Evolutionary conservation across 1,140 invertebrate species (phyloP).

Genomic region (Sycophaga agraensis): DNA sequence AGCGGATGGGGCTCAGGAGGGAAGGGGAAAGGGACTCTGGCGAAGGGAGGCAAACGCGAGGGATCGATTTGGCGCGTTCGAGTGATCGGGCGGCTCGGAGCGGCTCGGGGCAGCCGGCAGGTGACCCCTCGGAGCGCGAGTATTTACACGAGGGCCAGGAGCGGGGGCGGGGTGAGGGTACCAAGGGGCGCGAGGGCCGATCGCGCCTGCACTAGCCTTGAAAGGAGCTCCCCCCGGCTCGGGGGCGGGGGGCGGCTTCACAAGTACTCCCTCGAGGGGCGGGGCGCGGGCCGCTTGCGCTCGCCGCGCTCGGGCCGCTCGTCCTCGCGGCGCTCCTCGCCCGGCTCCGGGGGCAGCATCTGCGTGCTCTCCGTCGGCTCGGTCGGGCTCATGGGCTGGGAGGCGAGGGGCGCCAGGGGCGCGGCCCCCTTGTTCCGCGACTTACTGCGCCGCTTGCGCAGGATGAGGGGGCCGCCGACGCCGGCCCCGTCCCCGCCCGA

Average conservation of each 20-base stretch:
- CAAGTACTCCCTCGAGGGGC: constrained; percentile 53
- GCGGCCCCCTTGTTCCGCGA: constrained; percentile 67
- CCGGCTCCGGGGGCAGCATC: constrained; percentile 45
- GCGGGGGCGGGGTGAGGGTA: no score
- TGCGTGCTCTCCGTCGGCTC: constrained; percentile 52
- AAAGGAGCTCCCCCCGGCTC: constrained; percentile 9
- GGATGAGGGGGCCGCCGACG: constrained; percentile 61
- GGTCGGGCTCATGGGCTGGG: constrained; percentile 52
- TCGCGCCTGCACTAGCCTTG: constrained; percentile 28
- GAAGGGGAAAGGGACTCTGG: neutral
- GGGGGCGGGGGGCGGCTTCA: constrained; percentile 45
- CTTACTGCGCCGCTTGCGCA: constrained; percentile 71
- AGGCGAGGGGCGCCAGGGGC: constrained; percentile 63
- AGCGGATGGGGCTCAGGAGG: neutral
- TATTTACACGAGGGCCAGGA: constrained; percentile 15
- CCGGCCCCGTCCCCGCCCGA: neutral
- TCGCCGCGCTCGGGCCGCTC: constrained; percentile 42
- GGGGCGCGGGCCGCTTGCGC: constrained; percentile 50
- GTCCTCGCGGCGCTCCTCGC: constrained; percentile 24
- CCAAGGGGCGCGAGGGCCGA: no score
- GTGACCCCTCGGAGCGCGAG: no score
- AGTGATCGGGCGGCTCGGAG: no score
- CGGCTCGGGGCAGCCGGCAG: no score
- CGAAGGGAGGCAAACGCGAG: neutral
- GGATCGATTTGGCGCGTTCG: neutral